phyloP scores from a whole-genome alignment of 2,113 vertebrate species.

The Fregetta grallaria region DNA sequence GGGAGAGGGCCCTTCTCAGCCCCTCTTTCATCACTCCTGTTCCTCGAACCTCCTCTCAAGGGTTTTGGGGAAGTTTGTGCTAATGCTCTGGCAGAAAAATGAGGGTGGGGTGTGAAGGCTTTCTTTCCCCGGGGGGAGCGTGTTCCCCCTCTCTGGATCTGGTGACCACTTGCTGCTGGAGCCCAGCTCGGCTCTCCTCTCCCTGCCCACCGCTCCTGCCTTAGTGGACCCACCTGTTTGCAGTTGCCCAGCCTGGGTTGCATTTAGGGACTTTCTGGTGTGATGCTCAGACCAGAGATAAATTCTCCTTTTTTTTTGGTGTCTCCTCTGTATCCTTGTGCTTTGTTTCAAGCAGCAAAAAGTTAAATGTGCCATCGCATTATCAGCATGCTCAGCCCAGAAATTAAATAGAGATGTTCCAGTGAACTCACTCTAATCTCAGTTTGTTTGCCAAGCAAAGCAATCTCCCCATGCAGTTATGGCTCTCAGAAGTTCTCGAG shows the following conservation, averaged over 20 bases:
- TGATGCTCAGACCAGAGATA: neutral
- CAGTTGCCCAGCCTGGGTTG: neutral
- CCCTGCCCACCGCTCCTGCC: fast-evolving
- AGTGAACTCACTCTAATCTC: slow-evolving; percentile 11
- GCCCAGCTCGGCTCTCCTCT: fast-evolving
- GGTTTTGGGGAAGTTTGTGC: neutral
- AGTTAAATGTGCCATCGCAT: neutral
- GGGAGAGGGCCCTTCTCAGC: neutral
- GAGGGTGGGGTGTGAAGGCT: neutral
- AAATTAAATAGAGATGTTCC: slow-evolving; percentile 38
- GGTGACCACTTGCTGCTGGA: neutral
- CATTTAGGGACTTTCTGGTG: neutral
- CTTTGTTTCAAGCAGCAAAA: neutral
- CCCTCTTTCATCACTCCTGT: neutral
- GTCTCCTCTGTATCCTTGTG: neutral
- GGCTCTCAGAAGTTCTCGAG: neutral
- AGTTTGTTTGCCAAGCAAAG: slow-evolving; percentile 30
- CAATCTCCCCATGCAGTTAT: neutral
- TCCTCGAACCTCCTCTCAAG: neutral
- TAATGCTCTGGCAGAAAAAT: neutral
- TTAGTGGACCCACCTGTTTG: fast-evolving
- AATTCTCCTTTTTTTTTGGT: neutral
- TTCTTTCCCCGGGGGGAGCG: no score
- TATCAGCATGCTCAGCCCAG: neutral
- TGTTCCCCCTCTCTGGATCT: neutral